Evolutionary conservation across 1,140 invertebrate genomes (phyloP).

Genomic region (Bombus consobrinus): DNA sequence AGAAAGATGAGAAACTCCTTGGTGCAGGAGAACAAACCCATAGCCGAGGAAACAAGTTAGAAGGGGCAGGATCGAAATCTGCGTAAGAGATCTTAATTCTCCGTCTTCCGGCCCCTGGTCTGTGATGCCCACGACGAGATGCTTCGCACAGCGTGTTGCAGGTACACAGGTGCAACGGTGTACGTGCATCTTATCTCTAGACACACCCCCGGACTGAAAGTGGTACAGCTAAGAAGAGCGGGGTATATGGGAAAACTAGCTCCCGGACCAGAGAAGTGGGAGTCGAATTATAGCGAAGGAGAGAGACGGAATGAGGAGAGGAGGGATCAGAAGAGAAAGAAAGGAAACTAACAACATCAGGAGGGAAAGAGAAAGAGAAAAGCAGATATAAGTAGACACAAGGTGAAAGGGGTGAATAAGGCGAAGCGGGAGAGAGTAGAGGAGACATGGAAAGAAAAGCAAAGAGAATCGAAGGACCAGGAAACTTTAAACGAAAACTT

Average conservation of each 20-base stretch:
- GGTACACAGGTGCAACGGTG: constrained; percentile 55
- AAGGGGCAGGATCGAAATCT: constrained; percentile 4
- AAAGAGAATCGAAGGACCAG: not conserved
- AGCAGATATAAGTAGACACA: constrained; percentile 39
- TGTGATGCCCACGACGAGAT: not conserved
- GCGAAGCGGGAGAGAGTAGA: constrained; percentile 17
- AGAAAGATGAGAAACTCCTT: not conserved
- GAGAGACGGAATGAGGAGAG: constrained; percentile 14
- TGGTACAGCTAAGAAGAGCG: not conserved
- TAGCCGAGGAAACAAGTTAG: not conserved
- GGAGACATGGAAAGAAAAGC: not conserved
- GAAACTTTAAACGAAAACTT: not conserved
- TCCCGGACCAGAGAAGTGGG: constrained; percentile 21
- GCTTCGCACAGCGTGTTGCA: constrained; percentile 32
- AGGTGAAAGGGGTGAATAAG: constrained; percentile 22
- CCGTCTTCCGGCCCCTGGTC: constrained; percentile 15
- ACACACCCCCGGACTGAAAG: constrained; percentile 61
- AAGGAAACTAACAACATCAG: not conserved
- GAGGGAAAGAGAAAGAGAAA: constrained; percentile 31
- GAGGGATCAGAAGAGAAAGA: constrained; percentile 27
- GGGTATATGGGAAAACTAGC: constrained; percentile 24
- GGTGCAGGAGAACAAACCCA: not conserved
- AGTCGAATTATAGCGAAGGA: constrained; percentile 10
- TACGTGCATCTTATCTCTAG: constrained; percentile 67
- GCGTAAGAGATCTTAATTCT: constrained; percentile 37